Evolutionary conservation across 2,888 invertebrate species (phyloP), one percentile per base, ranked within the genome.

Genomic region (Ditylenchus weischeri): DNA sequence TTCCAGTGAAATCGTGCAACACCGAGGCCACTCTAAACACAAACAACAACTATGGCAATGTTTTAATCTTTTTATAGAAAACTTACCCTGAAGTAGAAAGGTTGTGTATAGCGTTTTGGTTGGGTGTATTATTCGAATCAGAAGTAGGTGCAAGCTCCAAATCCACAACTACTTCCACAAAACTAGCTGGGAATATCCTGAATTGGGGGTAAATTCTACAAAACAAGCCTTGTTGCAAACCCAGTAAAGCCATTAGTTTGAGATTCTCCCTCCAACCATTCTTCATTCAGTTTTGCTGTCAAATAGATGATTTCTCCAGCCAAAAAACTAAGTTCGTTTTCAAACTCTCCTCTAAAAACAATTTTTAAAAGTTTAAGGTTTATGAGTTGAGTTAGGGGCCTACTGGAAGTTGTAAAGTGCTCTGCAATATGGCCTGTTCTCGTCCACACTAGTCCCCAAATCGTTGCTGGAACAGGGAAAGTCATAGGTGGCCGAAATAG

Each of bases 241-340:
- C 54, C 70, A 6, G 15, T 38, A 5, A 48, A 19, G n/a, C 69
- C 70, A 19, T 68, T 61, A 18, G 21, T 51, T 49, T 73, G 29
- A 21, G 38, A 63, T 35, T 74, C 68, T 18, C 75, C 72, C 35
- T 62, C 71, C 21, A 74, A 49, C 79, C 79, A 79, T 51, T 79
- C 77, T 1, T 67, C 58, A 49, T 79, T 76, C 18, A 76, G 58
- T 43, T 74, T 65, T 13, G 72, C 66, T 0, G 62, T 63, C 18
- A 79, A 61, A 35, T 63, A 65, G 38, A 79, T 72, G 47, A 79
- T 69, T n/a, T 78, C 76, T 21, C 78, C 78, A 29, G 75, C 75
- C 23, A 64, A 29, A 57, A 79, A 79, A 1, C 72, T 72, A n/a
- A 79, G 69, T 66, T 79, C 79, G 48, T 74, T 74, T 8, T 65